Evolutionary conservation across 2,888 invertebrate genomes (phyloP), one percentile per base, ranked within the genome.

Genomic region (Scaptomyza tumidula): DNA sequence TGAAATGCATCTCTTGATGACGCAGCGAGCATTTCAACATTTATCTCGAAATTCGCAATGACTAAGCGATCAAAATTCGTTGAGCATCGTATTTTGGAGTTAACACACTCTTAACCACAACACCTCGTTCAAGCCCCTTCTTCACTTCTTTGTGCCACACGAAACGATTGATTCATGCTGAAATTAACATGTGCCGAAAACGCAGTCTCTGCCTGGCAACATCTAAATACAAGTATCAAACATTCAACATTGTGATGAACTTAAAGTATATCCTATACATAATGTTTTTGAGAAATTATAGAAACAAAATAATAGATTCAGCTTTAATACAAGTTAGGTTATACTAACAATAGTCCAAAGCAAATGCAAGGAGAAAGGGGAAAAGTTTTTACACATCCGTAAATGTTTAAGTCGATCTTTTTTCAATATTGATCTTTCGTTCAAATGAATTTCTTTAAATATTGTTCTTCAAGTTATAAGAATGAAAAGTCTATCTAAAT

Each of bases 171-270:
- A 67, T 62, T 67, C 71, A 71, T 57, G 63, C 58, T 49, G 13
- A 70, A 69, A 56, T 56, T 58, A 66, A 57, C 71, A 75, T 75
- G 62, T 75, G 71, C 71, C 50, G 50, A 67, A 52, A 71, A 56
- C 53, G 55, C 58, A 59, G 53, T 62, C 59, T 56, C n/a, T n/a
- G n/a, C 55, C 35, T 52, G 41, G 13, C 39, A 39, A 53, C 53
- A 61, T 49, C 44, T 41, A 57, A 63, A 54, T 59, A 31, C 41
- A 68, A 55, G 29, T 68, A 39, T 11, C 19, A 37, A 7, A 9
- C 9, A 3, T 35, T 24, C 3, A 10, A 14, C 46, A 33, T 14
- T 39, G 27, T 41, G 41, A 10, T 10, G n/a, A 55, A 46, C 60
- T 10, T 53, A 10, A 11, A 1, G 37, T 19, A 35, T 60, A 60